Conservation (phyloP, 2,797 vertebrate species). For the Myripristis jacobus region DNA sequence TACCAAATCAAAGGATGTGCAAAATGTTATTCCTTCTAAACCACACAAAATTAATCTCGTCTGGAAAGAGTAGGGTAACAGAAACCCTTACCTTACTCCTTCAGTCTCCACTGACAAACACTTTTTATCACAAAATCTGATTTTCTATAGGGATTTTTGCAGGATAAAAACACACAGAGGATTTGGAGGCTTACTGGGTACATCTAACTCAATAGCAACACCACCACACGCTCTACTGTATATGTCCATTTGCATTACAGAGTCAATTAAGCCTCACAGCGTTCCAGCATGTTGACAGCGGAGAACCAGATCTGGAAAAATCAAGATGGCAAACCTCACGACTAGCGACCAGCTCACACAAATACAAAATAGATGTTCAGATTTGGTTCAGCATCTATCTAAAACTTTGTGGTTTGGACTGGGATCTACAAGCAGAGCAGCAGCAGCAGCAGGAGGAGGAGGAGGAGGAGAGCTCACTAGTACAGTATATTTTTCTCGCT, state of each 20-base stretch:
- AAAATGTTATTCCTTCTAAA: conserved; percentile 17
- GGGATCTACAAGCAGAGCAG: conserved; percentile 23
- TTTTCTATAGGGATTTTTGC: conserved; percentile 40
- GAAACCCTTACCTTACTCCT: conserved; percentile 15
- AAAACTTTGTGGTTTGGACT: conserved; percentile 58
- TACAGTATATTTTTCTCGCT: conserved; percentile 34
- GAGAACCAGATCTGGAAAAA: conserved; percentile 39
- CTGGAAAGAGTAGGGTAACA: conserved; percentile 33
- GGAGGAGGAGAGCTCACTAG: conserved; percentile 18
- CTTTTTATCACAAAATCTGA: conserved; percentile 21
- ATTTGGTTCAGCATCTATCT: conserved; percentile 30
- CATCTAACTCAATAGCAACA: neutral
- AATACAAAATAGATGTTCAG: conserved; percentile 27
- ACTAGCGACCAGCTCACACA: conserved; percentile 29
- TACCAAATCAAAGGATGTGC: conserved; percentile 31
- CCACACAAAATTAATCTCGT: conserved; percentile 29
- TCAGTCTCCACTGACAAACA: neutral
- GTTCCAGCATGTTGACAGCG: conserved; percentile 7
- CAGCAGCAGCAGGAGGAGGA: conserved; percentile 30
- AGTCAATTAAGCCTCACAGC: conserved; percentile 4
- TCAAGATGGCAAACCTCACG: conserved; percentile 25
- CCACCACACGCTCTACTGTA: neutral
- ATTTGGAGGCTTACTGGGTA: neutral
- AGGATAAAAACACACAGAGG: conserved; percentile 40
- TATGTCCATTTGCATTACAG: neutral